Evolutionary conservation across 2,888 invertebrate genomes (phyloP).

Genomic region (Hypselothyrea guttata): DNA sequence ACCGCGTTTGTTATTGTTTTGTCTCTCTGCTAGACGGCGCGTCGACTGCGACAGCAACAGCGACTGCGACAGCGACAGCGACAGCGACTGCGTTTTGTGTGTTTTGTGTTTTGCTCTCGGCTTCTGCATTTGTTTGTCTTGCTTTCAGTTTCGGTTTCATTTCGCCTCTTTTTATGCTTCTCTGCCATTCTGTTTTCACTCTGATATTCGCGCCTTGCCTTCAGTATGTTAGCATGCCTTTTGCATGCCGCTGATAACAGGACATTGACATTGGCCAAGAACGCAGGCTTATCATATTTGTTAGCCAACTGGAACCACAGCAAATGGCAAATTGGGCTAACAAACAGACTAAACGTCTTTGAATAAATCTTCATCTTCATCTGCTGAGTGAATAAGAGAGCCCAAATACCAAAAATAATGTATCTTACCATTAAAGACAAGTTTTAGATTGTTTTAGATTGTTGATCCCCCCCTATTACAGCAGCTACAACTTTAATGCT

Average conservation of each 20-base stretch:
- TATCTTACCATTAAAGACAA: too few species aligned
- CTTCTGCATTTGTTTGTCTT: constrained; percentile 39
- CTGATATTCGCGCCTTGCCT: constrained; percentile 30
- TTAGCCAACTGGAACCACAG: too few species aligned
- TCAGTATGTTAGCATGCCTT: constrained; percentile 23
- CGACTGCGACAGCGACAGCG: constrained; percentile 14
- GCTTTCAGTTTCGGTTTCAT: constrained; percentile 20
- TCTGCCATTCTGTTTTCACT: constrained; percentile 16
- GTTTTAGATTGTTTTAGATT: too few species aligned
- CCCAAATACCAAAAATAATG: too few species aligned
- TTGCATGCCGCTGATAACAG: constrained; percentile 42
- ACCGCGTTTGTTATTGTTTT: constrained; percentile 21
- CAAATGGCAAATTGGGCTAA: too few species aligned
- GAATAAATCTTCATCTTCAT: too few species aligned
- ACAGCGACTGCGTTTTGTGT: too few species aligned
- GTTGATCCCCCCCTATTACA: too few species aligned
- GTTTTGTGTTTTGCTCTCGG: constrained; percentile 49
- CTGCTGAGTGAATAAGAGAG: too few species aligned
- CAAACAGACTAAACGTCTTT: too few species aligned
- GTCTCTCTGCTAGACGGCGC: constrained; percentile 44
- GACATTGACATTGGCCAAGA: constrained; percentile 53
- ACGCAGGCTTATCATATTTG: too few species aligned
- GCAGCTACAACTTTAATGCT: too few species aligned
- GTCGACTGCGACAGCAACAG: constrained; percentile 33
- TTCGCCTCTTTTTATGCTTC: neutral